phyloP scores from a whole-genome alignment of 2,888 invertebrate genomes.

The Volucella zonaria region DNA sequence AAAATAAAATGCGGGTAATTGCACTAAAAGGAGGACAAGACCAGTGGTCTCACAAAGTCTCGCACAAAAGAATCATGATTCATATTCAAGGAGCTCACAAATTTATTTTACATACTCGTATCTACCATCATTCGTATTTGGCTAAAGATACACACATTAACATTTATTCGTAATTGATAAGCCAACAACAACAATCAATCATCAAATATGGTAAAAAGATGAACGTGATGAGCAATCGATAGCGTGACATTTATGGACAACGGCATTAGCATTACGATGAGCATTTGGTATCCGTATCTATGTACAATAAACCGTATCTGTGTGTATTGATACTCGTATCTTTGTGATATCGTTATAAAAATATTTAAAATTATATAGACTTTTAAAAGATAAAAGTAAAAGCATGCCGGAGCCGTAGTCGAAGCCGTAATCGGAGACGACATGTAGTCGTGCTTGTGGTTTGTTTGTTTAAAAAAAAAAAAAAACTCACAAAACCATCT shows the following conservation, averaged over 20 bases:
- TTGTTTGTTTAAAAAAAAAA: slow-evolving; percentile 38
- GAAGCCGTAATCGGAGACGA: slow-evolving; percentile 44
- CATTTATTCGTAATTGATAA: slow-evolving; percentile 50
- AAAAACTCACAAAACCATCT: not conserved
- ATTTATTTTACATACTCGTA: slow-evolving; percentile 36
- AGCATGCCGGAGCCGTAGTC: slow-evolving; percentile 44
- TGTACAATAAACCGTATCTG: slow-evolving; percentile 32
- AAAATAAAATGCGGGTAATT: slow-evolving; percentile 7
- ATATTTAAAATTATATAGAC: slow-evolving; percentile 9
- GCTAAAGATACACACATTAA: slow-evolving; percentile 39
- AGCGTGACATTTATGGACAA: slow-evolving; percentile 48
- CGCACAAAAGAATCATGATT: slow-evolving; percentile 12
- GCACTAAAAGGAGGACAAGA: slow-evolving; percentile 1
- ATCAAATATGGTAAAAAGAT: slow-evolving; percentile 60
- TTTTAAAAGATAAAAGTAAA: slow-evolving; percentile 58
- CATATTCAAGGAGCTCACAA: slow-evolving; percentile 16
- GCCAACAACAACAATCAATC: slow-evolving; percentile 30
- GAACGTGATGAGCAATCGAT: slow-evolving; percentile 57
- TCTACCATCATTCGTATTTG: slow-evolving; percentile 25
- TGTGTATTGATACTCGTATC: slow-evolving; percentile 6
- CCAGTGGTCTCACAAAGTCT: not conserved
- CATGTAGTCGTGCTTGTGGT: slow-evolving; percentile 64
- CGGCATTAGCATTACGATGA: slow-evolving; percentile 12
- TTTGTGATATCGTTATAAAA: slow-evolving; percentile 31
- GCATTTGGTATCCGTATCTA: slow-evolving; percentile 1